Percentiles rank a stretch among this genome's conserved stretches.
Conservation (phyloP, 2,797 vertebrate species). For the Kryptolebias ocellatus region DNA sequence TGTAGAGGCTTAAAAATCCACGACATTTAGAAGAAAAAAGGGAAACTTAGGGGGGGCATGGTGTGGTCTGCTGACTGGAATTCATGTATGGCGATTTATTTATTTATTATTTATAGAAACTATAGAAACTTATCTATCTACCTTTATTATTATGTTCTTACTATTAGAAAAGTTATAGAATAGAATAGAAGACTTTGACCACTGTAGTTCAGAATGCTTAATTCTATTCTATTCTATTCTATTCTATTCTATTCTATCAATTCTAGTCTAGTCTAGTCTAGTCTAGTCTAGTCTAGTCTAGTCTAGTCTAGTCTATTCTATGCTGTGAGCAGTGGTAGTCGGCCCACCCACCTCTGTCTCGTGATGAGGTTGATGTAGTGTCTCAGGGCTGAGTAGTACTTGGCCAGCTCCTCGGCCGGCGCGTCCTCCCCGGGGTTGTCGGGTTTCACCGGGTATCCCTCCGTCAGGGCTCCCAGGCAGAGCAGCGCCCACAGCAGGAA, state of each 20-base stretch:
- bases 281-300: conserved; percentile 5
- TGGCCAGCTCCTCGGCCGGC: conserved; percentile 94
- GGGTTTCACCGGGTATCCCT: conserved; percentile 96
- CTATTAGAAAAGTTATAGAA: no score
- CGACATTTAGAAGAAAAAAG: conserved; percentile 49
- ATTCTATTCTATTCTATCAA: conserved; percentile 7
- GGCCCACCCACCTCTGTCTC: conserved; percentile 89
- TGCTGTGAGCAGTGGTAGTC: background rate
- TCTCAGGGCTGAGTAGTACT: conserved; percentile 96
- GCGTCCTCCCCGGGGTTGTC: conserved; percentile 95
- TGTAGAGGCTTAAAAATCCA: conserved; percentile 28
- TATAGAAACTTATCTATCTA: no score
- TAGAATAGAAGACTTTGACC: no score
- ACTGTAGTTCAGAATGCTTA: background rate
- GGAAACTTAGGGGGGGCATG: conserved; percentile 26
- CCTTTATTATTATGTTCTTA: no score
- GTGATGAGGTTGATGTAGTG: conserved; percentile 99
- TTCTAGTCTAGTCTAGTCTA: conserved; percentile 5
- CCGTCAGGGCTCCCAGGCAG: conserved; percentile 89
- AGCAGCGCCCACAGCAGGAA: conserved; percentile 89
- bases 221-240: conserved; percentile 8
- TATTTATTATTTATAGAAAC: no score
- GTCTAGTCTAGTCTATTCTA: background rate
- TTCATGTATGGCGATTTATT: background rate
- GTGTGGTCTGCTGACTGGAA: conserved; percentile 5